Conservation (phyloP, 2,113 vertebrate genomes). For the Connochaetes taurinus region DNA sequence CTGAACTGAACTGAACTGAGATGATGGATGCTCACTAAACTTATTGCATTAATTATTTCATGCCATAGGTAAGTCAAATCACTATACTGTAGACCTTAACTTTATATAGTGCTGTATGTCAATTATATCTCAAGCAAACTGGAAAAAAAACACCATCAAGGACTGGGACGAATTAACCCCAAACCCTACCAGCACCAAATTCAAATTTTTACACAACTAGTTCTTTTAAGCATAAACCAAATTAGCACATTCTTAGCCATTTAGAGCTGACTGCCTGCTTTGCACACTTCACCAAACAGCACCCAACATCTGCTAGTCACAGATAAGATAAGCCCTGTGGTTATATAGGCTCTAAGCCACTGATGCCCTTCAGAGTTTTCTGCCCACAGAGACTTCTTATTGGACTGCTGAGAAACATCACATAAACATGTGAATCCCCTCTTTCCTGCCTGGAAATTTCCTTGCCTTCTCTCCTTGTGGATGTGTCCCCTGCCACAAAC, state of each 20-base stretch:
- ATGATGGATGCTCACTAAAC: background rate
- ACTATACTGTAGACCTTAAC: background rate
- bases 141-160: background rate
- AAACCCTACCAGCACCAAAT: background rate
- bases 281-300: background rate
- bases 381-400: background rate
- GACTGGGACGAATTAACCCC: background rate
- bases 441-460: background rate
- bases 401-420: background rate
- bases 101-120: background rate
- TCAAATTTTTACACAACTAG: background rate
- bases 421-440: too few relatives aligned
- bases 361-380: background rate
- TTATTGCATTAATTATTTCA: background rate
- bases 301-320: background rate
- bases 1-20: background rate
- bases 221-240: background rate
- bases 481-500: background rate
- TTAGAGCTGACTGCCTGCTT: background rate
- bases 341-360: background rate
- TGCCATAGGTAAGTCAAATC: background rate
- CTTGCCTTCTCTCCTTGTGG: background rate
- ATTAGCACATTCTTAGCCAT: background rate
- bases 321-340: background rate
- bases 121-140: background rate